Evolutionary conservation across 1,140 invertebrate genomes (phyloP).

Genomic region (Ruditapes philippinarum): DNA sequence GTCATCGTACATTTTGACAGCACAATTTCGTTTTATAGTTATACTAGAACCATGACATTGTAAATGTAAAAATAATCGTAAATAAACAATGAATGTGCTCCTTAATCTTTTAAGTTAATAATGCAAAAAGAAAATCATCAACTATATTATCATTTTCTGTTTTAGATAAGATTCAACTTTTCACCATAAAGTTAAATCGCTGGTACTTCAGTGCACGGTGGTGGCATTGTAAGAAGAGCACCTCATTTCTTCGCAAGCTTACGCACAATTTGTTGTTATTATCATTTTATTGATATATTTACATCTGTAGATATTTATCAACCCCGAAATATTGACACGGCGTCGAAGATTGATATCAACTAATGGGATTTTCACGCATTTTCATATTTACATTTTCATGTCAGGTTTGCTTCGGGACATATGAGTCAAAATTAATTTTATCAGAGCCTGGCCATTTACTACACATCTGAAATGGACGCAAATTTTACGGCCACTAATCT

Average conservation of each 20-base stretch:
- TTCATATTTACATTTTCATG: slow-evolving; percentile 34
- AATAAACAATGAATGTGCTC: too few species aligned
- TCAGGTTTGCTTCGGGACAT: not conserved
- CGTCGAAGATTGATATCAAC: slow-evolving; percentile 23
- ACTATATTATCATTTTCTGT: too few species aligned
- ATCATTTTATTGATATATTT: slow-evolving; percentile 46
- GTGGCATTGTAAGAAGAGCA: not conserved
- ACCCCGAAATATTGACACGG: slow-evolving; percentile 28
- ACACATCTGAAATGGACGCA: not conserved
- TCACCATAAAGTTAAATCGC: too few species aligned
- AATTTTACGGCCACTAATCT: not conserved
- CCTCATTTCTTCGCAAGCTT: not conserved
- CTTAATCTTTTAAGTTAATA: too few species aligned
- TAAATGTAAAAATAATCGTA: too few species aligned
- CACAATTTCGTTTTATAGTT: too few species aligned
- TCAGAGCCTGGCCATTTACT: not conserved
- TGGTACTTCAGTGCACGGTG: too few species aligned
- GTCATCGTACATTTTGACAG: too few species aligned
- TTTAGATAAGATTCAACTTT: too few species aligned
- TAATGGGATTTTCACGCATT: slow-evolving; percentile 49
- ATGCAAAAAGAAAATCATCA: too few species aligned
- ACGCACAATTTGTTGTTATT: slow-evolving; percentile 24
- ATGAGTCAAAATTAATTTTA: not conserved
- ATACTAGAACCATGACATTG: too few species aligned
- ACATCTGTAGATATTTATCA: slow-evolving; percentile 40